Conservation (phyloP, 2,113 vertebrate species). For the Psittacula cyanocephala region DNA sequence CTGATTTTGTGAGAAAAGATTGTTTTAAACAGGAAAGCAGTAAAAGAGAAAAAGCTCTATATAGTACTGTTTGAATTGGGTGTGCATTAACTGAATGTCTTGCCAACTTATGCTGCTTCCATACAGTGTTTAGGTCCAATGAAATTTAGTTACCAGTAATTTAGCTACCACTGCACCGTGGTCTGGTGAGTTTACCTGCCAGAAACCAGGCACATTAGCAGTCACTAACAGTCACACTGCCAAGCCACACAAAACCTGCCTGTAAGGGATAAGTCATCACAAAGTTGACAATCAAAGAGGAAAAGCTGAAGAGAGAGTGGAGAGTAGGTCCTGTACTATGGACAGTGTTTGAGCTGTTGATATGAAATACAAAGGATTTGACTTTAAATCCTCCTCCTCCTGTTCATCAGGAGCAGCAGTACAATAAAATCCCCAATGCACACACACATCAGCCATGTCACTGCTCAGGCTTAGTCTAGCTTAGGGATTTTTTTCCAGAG, state of each 20-base stretch:
- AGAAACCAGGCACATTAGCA: background rate
- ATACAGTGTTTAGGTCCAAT: background rate
- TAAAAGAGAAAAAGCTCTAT: background rate
- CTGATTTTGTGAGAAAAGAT: background rate
- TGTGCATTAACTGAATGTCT: background rate
- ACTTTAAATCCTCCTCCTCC: background rate
- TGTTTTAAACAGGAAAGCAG: background rate
- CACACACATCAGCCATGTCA: background rate
- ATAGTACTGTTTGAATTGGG: background rate
- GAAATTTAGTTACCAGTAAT: background rate
- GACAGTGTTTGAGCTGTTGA: background rate
- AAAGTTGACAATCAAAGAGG: background rate
- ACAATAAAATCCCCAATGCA: background rate
- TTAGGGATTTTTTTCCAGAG: background rate
- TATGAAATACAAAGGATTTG: background rate
- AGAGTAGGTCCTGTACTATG: background rate
- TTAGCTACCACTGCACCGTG: background rate
- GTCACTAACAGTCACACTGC: background rate
- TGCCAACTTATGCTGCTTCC: accelerated
- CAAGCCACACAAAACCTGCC: background rate
- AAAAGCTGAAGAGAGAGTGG: background rate
- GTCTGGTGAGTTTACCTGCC: background rate
- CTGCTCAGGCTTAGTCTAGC: background rate
- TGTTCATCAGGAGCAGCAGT: background rate
- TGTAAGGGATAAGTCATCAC: background rate